These are phyloP conservation scores for Xerus inauris DNA, from an alignment of 2,113 vertebrate species.

Conservation along the genomic window DNA sequence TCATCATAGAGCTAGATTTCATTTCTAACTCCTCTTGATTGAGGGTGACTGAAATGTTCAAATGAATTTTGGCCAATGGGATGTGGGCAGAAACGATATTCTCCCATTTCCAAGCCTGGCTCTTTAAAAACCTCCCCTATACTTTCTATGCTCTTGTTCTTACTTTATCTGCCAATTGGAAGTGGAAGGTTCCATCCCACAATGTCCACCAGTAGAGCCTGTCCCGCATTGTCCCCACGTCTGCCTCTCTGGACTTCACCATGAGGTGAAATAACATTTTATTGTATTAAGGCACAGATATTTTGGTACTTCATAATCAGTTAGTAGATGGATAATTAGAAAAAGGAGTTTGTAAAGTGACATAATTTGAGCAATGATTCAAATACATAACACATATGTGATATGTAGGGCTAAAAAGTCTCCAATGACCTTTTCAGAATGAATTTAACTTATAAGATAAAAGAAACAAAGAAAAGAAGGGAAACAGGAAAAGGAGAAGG, in stretches of 20 bases:
- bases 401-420: not conserved
- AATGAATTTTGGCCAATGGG: not conserved
- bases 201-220: not conserved
- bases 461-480: not conserved
- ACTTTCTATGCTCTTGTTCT: not conserved
- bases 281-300: not conserved
- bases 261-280: not conserved
- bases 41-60: not conserved
- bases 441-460: constrained; percentile 5
- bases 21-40: not conserved
- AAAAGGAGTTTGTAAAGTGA: not conserved
- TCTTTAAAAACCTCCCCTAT: not conserved
- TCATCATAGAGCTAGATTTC: not conserved
- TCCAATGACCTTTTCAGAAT: not conserved
- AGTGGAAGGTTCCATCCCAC: not conserved
- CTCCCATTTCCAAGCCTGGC: not conserved
- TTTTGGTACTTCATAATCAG: not conserved
- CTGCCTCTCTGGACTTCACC: not conserved
- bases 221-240: accelerated
- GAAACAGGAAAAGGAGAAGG: not conserved
- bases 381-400: not conserved
- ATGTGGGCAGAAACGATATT: not conserved
- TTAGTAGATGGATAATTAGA: not conserved
- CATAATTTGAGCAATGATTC: not conserved
- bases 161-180: not conserved